These are phyloP conservation scores for Gulo gulo DNA, from an alignment of 2,113 vertebrate genomes.

Conservation along the genomic window DNA sequence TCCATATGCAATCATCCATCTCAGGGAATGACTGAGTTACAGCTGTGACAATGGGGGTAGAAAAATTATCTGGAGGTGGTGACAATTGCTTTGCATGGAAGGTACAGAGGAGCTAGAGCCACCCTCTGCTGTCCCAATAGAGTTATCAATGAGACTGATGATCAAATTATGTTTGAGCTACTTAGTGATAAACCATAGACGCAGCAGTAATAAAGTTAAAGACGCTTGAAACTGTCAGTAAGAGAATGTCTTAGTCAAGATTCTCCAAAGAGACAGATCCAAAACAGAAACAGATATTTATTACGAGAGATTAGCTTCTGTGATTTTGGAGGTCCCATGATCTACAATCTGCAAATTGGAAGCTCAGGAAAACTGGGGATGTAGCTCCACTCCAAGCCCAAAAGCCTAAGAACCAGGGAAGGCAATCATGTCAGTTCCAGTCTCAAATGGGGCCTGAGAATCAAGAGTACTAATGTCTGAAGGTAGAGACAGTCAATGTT, in stretches of 20 bases:
- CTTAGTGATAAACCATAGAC: not conserved
- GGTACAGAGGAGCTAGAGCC: not conserved
- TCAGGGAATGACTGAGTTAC: not conserved
- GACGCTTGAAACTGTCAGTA: not conserved
- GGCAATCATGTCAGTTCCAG: not conserved
- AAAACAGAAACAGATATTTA: not conserved
- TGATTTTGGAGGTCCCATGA: not conserved
- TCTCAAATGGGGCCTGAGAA: not conserved
- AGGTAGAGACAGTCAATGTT: not conserved
- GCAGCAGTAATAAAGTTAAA: not conserved
- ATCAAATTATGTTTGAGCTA: not conserved
- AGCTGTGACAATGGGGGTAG: not conserved
- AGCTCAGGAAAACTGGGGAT: not conserved
- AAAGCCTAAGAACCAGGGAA: not conserved
- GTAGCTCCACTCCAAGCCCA: not conserved
- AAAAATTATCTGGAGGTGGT: not conserved
- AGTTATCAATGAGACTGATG: not conserved
- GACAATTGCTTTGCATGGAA: not conserved
- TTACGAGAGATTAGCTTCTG: not conserved
- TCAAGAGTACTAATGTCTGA: not conserved
- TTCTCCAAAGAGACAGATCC: not conserved
- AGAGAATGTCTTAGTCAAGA: not conserved
- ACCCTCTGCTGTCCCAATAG: not conserved
- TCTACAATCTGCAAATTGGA: not conserved
- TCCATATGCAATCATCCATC: not conserved